Conservation (phyloP, 2,113 vertebrate species). For the Ptychochromis oligacanthus region DNA sequence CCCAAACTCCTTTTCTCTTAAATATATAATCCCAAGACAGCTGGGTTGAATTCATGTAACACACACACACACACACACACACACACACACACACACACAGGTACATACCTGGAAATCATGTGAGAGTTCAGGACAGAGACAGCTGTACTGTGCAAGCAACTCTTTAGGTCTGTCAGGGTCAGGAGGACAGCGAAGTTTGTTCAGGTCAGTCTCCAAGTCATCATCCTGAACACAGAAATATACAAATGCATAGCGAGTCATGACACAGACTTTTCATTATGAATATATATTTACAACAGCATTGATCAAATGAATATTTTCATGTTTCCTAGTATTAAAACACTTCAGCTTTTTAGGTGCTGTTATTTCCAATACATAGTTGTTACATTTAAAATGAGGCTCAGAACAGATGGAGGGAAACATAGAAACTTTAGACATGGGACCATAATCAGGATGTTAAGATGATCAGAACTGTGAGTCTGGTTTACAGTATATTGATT, state of each 20-base stretch:
- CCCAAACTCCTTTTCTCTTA: background rate
- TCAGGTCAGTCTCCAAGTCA: slow-evolving; percentile 90
- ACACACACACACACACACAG: background rate
- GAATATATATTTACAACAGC: background rate
- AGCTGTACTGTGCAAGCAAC: slow-evolving; percentile 83
- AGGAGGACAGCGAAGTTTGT: slow-evolving; percentile 78
- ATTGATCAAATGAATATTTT: background rate
- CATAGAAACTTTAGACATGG: background rate
- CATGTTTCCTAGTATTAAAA: background rate
- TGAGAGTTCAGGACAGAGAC: slow-evolving; percentile 84
- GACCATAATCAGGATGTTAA: background rate
- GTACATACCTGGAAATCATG: slow-evolving; percentile 83
- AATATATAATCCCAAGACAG: no score
- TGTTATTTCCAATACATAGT: background rate
- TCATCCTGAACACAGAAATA: slow-evolving; percentile 81
- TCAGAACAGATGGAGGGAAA: no score
- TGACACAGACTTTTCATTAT: background rate
- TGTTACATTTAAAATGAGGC: background rate
- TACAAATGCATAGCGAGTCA: background rate
- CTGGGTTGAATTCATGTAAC: background rate
- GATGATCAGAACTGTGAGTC: background rate
- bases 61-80: no score
- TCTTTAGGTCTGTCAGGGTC: slow-evolving; percentile 81
- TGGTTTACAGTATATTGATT: background rate
- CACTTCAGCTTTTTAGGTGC: background rate